A percentile compares a stretch with the other conserved stretches of the same genome.
phyloP scores from a whole-genome alignment of 2,797 vertebrate genomes.

The Sus cebifrons region DNA sequence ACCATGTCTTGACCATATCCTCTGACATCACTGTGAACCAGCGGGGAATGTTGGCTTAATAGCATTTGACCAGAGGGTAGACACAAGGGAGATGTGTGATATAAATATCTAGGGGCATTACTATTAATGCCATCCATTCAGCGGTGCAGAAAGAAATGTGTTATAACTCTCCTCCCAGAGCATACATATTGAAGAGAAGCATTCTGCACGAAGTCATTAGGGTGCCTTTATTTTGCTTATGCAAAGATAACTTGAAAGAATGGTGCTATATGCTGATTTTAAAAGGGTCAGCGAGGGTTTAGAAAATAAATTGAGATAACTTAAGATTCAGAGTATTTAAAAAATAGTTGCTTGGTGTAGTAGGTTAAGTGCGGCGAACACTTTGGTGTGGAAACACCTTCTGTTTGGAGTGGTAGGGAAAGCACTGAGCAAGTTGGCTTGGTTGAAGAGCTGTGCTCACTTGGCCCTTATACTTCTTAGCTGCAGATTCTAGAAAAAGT shows the following conservation, averaged over 20 bases:
- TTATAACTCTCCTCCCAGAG: neutral
- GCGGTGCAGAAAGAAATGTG: neutral
- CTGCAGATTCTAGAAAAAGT: neutral
- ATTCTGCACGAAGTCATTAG: neutral
- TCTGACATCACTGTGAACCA: constrained; percentile 46
- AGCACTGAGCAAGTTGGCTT: neutral
- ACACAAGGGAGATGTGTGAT: constrained; percentile 39
- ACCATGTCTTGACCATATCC: neutral
- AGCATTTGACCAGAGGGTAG: neutral
- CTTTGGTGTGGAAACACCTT: neutral
- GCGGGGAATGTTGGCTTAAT: constrained; percentile 20
- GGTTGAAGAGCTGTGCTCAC: neutral
- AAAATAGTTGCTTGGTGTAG: neutral
- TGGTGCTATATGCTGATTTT: constrained; percentile 24
- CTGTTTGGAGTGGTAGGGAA: neutral
- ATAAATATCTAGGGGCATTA: constrained; percentile 53
- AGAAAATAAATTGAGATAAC: constrained; percentile 57
- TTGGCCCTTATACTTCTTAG: neutral
- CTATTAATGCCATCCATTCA: constrained; percentile 22
- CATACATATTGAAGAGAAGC: neutral
- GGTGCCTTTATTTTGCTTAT: constrained; percentile 54
- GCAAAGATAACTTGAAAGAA: constrained; percentile 57
- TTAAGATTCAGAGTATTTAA: constrained; percentile 47
- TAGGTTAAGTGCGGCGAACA: neutral
- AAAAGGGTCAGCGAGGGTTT: constrained; percentile 25